A percentile compares a stretch with the other conserved stretches of the same genome.
phyloP scores from a whole-genome alignment of 2,888 invertebrate species.

The Perdita meconis region DNA sequence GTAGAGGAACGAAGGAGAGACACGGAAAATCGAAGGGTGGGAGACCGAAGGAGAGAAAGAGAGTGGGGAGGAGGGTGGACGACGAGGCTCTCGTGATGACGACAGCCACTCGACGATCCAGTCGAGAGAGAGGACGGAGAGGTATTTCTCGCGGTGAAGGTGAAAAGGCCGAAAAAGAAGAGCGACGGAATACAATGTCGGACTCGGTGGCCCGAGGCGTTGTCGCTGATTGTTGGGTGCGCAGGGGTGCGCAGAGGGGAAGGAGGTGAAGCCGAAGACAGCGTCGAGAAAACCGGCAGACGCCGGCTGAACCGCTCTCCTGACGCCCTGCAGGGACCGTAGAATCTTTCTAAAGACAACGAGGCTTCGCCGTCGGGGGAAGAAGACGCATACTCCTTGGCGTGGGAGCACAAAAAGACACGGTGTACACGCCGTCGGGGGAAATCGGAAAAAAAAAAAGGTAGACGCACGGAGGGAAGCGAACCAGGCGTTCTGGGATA shows the following conservation, averaged over 20 bases:
- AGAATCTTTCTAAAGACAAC: conserved; percentile 53
- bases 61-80: conserved; percentile 5
- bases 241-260: conserved; percentile 28
- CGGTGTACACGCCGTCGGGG: conserved; percentile 4
- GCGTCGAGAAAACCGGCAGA: conserved; percentile 45
- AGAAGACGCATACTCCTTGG: conserved; percentile 13
- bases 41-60: not conserved
- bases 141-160: conserved; percentile 27
- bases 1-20: not conserved
- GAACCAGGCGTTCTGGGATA: conserved; percentile 34
- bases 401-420: conserved; percentile 20
- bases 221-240: conserved; percentile 70
- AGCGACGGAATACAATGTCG: conserved; percentile 57
- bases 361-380: conserved; percentile 40
- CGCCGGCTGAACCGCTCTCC: conserved; percentile 28
- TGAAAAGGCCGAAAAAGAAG: conserved; percentile 47
- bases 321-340: conserved; percentile 28
- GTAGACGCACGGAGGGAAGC: conserved; percentile 10
- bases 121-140: conserved; percentile 7
- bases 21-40: not conserved
- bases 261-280: conserved; percentile 21
- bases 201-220: conserved; percentile 63
- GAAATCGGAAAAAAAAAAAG: conserved; percentile 29
- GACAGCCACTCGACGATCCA: conserved; percentile 38
- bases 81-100: conserved; percentile 23